Evolutionary conservation across 1,140 invertebrate genomes (phyloP).

Genomic region (Tyrophagus putrescentiae): DNA sequence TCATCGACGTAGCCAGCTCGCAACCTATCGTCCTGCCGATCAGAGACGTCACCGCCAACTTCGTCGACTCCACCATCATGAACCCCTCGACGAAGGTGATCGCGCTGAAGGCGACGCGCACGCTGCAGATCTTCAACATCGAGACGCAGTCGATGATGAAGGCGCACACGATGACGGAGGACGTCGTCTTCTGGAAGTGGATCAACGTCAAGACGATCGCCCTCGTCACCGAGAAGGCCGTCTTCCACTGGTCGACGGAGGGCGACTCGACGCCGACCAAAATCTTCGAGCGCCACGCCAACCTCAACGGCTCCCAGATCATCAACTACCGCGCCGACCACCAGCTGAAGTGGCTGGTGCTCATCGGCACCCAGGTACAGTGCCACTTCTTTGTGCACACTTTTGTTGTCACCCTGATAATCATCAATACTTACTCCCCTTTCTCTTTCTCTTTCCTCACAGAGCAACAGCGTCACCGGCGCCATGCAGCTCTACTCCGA

Average conservation of each 20-base stretch:
- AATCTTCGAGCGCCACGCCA: constrained; percentile 95
- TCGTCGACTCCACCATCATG: constrained; percentile 99
- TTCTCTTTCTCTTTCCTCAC: constrained; percentile 31
- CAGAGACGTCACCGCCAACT: too few relatives aligned
- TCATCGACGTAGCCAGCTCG: constrained; percentile 92
- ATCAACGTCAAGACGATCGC: constrained; percentile 93
- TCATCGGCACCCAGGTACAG: constrained; percentile 88
- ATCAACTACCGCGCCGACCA: constrained; percentile 97
- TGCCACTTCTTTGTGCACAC: constrained; percentile 39
- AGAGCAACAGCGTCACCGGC: constrained; percentile 91
- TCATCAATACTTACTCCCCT: not conserved
- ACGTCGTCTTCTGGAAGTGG: constrained; percentile 99
- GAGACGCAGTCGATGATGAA: constrained; percentile 99
- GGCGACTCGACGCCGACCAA: constrained; percentile 90
- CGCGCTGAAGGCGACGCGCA: constrained; percentile 87
- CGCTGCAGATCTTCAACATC: constrained; percentile 98
- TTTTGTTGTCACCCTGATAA: not conserved
- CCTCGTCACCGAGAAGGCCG: constrained; percentile 88
- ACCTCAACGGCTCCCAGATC: constrained; percentile 87
- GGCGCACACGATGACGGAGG: constrained; percentile 85
- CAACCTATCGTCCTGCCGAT: constrained; percentile 88
- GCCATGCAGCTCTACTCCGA: constrained; percentile 98
- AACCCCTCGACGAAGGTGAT: constrained; percentile 96
- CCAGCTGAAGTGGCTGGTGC: constrained; percentile 85
- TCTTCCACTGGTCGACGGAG: constrained; percentile 99